Conservation (phyloP, 2,888 invertebrate species). For the Drosophila anomelani region DNA sequence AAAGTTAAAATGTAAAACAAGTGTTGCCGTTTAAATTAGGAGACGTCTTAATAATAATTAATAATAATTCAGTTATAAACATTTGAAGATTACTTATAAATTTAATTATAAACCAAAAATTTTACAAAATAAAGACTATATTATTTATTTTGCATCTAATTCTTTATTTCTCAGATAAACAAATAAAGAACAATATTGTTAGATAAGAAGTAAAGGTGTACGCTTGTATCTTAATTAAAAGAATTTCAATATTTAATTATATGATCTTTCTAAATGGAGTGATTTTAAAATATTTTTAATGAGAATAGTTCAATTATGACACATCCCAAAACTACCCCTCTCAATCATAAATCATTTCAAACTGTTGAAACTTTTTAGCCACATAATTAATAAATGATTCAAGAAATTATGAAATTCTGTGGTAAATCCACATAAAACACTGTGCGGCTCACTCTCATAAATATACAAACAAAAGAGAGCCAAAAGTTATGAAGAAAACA, state of each 20-base stretch:
- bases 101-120: not conserved
- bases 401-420: not conserved
- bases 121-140: not conserved
- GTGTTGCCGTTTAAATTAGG: too few relatives aligned
- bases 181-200: not conserved
- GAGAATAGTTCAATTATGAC: not conserved
- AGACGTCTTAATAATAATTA: too few relatives aligned
- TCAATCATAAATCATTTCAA: not conserved
- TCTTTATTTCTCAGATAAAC: not conserved
- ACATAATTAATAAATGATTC: not conserved
- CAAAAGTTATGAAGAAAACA: constrained; percentile 36
- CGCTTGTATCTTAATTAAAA: too few relatives aligned
- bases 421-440: not conserved
- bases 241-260: too few relatives aligned
- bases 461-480: constrained; percentile 14
- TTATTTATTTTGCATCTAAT: not conserved
- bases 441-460: not conserved
- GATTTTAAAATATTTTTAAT: not conserved
- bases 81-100: too few relatives aligned
- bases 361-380: not conserved
- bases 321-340: not conserved
- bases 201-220: too few relatives aligned
- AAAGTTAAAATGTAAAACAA: too few relatives aligned
- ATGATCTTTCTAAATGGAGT: too few relatives aligned
- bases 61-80: too few relatives aligned